Evolutionary conservation across 1,140 invertebrate species (phyloP).

Genomic region (Triops longicaudatus): DNA sequence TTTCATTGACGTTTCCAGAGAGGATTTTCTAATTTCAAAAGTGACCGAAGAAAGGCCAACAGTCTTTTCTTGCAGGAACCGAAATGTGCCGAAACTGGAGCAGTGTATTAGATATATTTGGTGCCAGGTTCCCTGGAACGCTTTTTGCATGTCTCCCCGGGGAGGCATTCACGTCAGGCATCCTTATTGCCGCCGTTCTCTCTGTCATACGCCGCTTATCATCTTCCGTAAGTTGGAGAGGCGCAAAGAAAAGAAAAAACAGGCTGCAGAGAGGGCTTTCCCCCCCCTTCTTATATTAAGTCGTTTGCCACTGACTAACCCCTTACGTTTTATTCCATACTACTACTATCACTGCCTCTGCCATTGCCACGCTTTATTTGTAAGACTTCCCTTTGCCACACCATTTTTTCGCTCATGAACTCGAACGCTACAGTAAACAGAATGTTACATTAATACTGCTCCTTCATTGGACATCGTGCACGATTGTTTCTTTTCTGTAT

Average conservation of each 20-base stretch:
- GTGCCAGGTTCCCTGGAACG: background rate
- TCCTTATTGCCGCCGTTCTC: constrained; percentile 10
- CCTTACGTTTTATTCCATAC: background rate
- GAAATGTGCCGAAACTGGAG: background rate
- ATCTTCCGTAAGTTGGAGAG: background rate
- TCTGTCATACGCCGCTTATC: constrained; percentile 11
- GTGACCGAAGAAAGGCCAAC: too few relatives aligned
- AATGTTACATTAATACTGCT: too few relatives aligned
- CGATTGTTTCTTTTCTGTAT: too few relatives aligned
- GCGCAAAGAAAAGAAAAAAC: background rate
- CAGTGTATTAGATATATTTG: constrained; percentile 9
- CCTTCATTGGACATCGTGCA: too few relatives aligned
- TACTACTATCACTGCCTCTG: too few relatives aligned
- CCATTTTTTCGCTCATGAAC: too few relatives aligned
- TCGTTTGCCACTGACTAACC: background rate
- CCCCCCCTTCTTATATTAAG: background rate
- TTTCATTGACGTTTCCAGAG: too few relatives aligned
- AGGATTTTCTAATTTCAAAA: too few relatives aligned
- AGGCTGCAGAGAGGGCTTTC: background rate
- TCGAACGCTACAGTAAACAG: too few relatives aligned
- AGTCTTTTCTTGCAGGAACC: too few relatives aligned
- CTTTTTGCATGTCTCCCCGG: constrained; percentile 11
- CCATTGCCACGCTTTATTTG: too few relatives aligned
- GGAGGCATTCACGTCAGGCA: constrained; percentile 5
- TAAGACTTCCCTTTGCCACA: too few relatives aligned